Conservation (phyloP, 2,113 vertebrate genomes). For the Eurypyga helias region DNA sequence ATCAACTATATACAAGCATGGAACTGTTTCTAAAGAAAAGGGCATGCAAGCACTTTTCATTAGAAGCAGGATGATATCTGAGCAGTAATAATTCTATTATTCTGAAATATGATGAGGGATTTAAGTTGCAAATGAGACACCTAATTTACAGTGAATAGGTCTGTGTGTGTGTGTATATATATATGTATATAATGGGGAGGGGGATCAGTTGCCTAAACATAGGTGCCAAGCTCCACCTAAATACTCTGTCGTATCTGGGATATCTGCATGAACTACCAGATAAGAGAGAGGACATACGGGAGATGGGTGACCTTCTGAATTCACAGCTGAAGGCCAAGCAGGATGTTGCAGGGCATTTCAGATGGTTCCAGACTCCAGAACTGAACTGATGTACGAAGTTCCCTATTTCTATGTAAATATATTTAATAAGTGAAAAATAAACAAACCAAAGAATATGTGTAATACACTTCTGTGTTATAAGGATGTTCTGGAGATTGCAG, state of each 20-base stretch:
- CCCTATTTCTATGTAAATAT: too few relatives aligned
- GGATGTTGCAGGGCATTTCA: not conserved
- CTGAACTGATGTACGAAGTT: not conserved
- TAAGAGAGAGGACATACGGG: accelerated
- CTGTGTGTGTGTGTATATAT: not conserved
- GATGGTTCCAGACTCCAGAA: not conserved
- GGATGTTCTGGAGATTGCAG: not conserved
- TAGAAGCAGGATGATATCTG: not conserved
- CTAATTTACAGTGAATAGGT: not conserved
- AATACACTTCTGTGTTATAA: not conserved
- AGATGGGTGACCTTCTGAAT: not conserved
- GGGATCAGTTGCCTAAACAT: not conserved
- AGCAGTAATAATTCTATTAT: not conserved
- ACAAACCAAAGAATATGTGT: too few relatives aligned
- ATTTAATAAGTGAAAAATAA: too few relatives aligned
- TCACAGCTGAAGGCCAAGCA: not conserved
- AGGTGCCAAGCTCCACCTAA: not conserved
- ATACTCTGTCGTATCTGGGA: not conserved
- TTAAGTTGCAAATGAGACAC: not conserved
- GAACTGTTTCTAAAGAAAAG: not conserved
- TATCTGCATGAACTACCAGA: not conserved
- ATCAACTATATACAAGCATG: not conserved
- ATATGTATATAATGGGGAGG: too few relatives aligned
- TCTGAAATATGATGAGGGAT: not conserved
- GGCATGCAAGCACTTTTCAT: not conserved